Evolutionary conservation across 1,140 invertebrate species (phyloP).

Genomic region (Coelopa frigida): DNA sequence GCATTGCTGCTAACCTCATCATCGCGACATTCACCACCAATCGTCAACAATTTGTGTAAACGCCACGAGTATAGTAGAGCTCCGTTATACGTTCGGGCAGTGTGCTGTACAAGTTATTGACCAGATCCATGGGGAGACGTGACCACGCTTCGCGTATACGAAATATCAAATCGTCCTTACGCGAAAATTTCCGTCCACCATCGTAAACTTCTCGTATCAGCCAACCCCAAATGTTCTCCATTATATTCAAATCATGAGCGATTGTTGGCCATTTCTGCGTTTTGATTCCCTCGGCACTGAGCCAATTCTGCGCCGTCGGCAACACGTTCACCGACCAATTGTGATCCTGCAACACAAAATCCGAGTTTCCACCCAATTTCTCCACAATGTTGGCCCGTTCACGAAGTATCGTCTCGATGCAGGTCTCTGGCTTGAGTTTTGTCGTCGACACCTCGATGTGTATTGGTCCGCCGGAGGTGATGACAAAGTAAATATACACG

Average conservation of each 20-base stretch:
- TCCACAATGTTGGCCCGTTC: conserved; percentile 33
- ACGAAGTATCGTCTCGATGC: conserved; percentile 34
- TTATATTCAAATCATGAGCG: conserved; percentile 41
- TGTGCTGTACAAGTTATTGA: conserved; percentile 40
- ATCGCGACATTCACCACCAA: too few relatives aligned
- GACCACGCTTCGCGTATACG: conserved; percentile 40
- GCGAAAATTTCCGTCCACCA: conserved; percentile 37
- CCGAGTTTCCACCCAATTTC: conserved; percentile 33
- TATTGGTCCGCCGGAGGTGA: conserved; percentile 34
- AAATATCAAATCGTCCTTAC: conserved; percentile 40
- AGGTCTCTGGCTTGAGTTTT: conserved; percentile 35
- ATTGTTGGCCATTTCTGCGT: conserved; percentile 41
- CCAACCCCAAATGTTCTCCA: conserved; percentile 44
- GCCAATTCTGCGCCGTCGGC: conserved; percentile 36
- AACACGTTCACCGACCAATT: conserved; percentile 35
- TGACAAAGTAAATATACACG: conserved; percentile 39
- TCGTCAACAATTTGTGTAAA: conserved; percentile 44
- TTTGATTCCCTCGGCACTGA: conserved; percentile 36
- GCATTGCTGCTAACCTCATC: too few relatives aligned
- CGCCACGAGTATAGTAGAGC: conserved; percentile 40
- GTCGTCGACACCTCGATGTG: conserved; percentile 35
- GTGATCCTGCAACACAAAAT: conserved; percentile 38
- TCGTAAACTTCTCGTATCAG: conserved; percentile 41
- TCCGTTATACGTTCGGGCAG: conserved; percentile 39
- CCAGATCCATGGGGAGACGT: conserved; percentile 35